Base-by-base conservation (phyloP, 2,888 invertebrate genomes). In the Ceriagrion tenellum region DNA sequence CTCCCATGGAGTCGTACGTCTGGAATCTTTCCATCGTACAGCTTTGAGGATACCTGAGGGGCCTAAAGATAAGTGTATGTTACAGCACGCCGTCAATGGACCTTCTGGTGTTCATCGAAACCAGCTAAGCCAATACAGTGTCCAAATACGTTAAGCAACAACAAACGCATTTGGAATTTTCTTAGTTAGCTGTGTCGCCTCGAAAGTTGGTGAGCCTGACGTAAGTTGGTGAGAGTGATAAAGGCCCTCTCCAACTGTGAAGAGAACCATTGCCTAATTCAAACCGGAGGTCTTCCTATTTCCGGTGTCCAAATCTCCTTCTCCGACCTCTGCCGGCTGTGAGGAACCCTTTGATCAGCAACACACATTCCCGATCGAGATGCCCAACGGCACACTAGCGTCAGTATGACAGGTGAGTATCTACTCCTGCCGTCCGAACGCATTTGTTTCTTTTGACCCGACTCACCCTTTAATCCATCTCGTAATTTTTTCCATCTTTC, bases 341-440 rank as follows among this genome's bases (percentile, higher is more conserved):
- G 81, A 81, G 81, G 81, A 35, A 91, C 59, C 40, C 35, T 63
- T 91, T 59, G 63, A 69, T 93, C 93, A 47, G 30, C 93, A 81
- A 93, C 74, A 69, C 35, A 47, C 59, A 47, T 23, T 93, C 69
- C 93, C 40, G 63, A 69, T 93, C 93, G 93, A 93, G 93, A 93
- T 93, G 93, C 47, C 47, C 69, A 69, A 74, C 93, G 74, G 69
- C 69, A 93, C 13, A 69, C 69, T 30, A 18, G 93, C 93, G 69
- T 69, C 93, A 93, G 93, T 93, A 93, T 93, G 93, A 93, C 93
- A 81, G 81, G 81, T 81, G 81, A 81, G 81, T 81, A 8, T 18
- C 16, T 81, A 13, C 69, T 69, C 26, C 6, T 35, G 13, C 35
- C 6, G 13, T 26, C 8, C 16, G 35, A 30, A 16, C 16, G 26